Conservation (phyloP, 2,888 invertebrate genomes). For the Vandiemenella viatica region DNA sequence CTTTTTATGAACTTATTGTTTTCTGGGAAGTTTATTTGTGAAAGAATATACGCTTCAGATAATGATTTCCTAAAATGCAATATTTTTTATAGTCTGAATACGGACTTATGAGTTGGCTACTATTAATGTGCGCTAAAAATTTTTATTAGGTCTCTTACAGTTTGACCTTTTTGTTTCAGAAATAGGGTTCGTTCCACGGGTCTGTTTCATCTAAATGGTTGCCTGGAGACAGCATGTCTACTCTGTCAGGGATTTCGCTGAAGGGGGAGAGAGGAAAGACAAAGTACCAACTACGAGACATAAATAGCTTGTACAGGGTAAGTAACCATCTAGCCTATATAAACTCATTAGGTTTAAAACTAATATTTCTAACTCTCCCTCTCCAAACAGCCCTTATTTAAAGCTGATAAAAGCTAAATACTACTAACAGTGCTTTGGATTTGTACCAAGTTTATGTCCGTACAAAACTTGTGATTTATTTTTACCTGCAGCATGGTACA, state of each 20-base stretch:
- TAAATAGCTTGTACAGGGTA: conserved; percentile 89
- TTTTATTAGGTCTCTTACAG: background rate
- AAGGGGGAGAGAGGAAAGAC: conserved; percentile 81
- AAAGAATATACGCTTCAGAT: too few species aligned
- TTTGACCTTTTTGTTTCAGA: conserved; percentile 26
- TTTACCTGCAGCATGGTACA: too few species aligned
- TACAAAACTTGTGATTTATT: too few species aligned
- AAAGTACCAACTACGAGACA: conserved; percentile 93
- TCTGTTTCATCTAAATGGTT: conserved; percentile 72
- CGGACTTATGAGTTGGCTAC: too few species aligned
- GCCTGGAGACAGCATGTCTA: conserved; percentile 93
- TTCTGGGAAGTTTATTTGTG: background rate
- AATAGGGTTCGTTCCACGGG: conserved; percentile 64
- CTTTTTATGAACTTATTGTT: background rate
- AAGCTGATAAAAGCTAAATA: too few species aligned
- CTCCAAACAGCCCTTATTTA: too few species aligned
- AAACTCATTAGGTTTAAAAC: too few species aligned
- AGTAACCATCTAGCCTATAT: conserved; percentile 28
- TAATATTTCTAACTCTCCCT: too few species aligned
- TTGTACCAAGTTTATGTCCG: too few species aligned
- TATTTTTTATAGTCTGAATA: too few species aligned
- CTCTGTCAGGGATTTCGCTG: conserved; percentile 79
- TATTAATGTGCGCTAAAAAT: background rate
- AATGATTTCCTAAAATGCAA: too few species aligned
- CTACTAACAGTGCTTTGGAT: too few species aligned